Evolutionary conservation across 2,113 vertebrate genomes (phyloP), one percentile per base, ranked within the genome.

Genomic region (Alces alces): DNA sequence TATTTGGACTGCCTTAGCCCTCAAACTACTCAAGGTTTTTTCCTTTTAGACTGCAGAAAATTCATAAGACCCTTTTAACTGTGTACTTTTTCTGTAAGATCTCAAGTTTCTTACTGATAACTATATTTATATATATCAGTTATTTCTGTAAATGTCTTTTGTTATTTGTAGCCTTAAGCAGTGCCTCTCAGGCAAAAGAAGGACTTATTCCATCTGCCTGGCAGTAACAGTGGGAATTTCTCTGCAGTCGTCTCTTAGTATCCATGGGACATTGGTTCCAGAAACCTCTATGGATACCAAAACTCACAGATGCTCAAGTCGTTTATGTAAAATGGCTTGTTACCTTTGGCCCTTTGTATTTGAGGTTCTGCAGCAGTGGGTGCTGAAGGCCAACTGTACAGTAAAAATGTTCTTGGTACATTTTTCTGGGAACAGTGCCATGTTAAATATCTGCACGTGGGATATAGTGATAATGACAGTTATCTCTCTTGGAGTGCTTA

Each of bases 81-180:
- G 47, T 84, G 70, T 83, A n/a, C 47, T 57, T 94, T 95, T 78
- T 89, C 76, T 93, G 4, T 93, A 57, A 88, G 61, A 76, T 47
- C 39, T 54, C 66, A 60, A 45, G 43, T 79, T 88, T 94, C n/a
- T 85, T 92, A 79, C 15, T 94, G 64, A 70, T 33, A 89, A 73
- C 50, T 36, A 2, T 73, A n/a, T 60, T 43, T 43, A 73, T 79
- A 33, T 25, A 30, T 83, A 33, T 79, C 47, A 83, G 3, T 58
- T 78, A 76, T 94, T 92, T 78, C 55, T 78, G 23, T 95, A 76
- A 93, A n/a, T 78, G 13, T 91, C 91, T 93, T 61, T 36, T 64
- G n/a, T 95, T 86, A 88, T 25, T 88, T 70, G 60, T 57, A 76
- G 8, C 39, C 60, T 87, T 28, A 83, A 76, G 30, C 60, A 66